Base-by-base conservation (phyloP, 2,113 vertebrate species). In the Stomatorhinus ivindoensis region DNA sequence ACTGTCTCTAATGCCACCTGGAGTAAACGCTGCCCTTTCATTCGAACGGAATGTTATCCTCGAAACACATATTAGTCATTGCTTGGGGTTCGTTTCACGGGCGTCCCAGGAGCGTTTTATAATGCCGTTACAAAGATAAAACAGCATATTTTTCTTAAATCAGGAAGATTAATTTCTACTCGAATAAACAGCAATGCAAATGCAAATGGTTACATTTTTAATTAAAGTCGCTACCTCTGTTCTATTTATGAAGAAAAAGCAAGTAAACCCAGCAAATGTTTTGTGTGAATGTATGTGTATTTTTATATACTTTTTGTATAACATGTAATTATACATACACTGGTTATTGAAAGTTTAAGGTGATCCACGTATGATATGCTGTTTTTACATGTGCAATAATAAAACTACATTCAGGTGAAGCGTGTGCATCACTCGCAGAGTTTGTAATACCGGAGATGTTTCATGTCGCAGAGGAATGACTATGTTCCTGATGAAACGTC, bases 181-280 rank as follows among this genome's bases (percentile, higher is more conserved):
- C 47, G 61, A 47, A 73, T 47, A 88, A 88, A 88, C 61, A 88
- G 61, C 65, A 86, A 86, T 83, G 86, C 44, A 89, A 83, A 39
- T 83, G 50, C 76, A 58, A 83, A 55, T 46, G 35, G 31, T 46
- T 83, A 53, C 31, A 83, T 89, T 89, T 89, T 89, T 51, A 82
- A 82, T 89, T 84, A 84, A 89, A 84, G 11, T 35, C 80, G 44
- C 76, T 27, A 69, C 31, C 27, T 51, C 51, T 6, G 7, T 44
- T 24, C 31, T 61, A 3, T 31, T 87, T 19, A 31, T 19, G 27
- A 87, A 53, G 50, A 87, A 21, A 87, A 55, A 42, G 42, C 15
- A 80, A 35, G 69, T 35, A 17, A 42, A 15, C 44, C 83, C n/a
- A 86, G 44, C 48, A 86, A 48, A 47, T 50, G 31, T 80, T 80